Evolutionary conservation across 1,140 invertebrate genomes (phyloP).

Genomic region (Holcopasites calliopsidis): DNA sequence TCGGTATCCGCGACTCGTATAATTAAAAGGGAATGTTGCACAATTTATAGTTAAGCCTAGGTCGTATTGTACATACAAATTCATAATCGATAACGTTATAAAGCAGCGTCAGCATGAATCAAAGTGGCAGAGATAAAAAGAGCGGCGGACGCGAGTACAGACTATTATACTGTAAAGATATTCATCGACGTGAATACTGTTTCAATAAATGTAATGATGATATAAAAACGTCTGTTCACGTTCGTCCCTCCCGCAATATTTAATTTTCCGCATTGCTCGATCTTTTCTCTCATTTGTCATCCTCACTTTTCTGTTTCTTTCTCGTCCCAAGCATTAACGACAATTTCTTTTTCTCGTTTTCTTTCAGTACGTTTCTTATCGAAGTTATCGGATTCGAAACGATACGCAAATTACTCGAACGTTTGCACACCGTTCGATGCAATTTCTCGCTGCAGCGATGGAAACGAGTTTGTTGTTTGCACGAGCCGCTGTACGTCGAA

Average conservation of each 20-base stretch:
- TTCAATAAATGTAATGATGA: constrained; percentile 76
- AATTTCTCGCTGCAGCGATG: constrained; percentile 5
- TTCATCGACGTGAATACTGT: constrained; percentile 73
- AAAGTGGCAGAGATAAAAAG: constrained; percentile 31
- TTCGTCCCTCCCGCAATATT: neutral
- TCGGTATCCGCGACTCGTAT: constrained; percentile 52
- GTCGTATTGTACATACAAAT: constrained; percentile 65
- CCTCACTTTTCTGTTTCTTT: neutral
- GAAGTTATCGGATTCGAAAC: neutral
- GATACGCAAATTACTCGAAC: constrained; percentile 22
- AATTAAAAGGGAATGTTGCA: constrained; percentile 55
- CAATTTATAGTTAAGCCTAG: constrained; percentile 56
- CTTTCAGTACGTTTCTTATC: neutral
- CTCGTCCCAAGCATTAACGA: neutral
- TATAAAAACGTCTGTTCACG: constrained; percentile 44
- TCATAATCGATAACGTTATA: constrained; percentile 69
- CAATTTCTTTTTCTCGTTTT: neutral
- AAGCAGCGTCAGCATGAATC: constrained; percentile 49
- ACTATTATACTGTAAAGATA: constrained; percentile 68
- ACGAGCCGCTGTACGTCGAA: neutral
- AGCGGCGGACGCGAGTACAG: constrained; percentile 41
- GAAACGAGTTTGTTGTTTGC: constrained; percentile 32
- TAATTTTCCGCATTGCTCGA: neutral
- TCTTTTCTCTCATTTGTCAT: neutral
- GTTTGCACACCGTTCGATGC: constrained; percentile 10